phyloP scores from a whole-genome alignment of 2,797 vertebrate species.

The Cynodonichthys magdalenae region DNA sequence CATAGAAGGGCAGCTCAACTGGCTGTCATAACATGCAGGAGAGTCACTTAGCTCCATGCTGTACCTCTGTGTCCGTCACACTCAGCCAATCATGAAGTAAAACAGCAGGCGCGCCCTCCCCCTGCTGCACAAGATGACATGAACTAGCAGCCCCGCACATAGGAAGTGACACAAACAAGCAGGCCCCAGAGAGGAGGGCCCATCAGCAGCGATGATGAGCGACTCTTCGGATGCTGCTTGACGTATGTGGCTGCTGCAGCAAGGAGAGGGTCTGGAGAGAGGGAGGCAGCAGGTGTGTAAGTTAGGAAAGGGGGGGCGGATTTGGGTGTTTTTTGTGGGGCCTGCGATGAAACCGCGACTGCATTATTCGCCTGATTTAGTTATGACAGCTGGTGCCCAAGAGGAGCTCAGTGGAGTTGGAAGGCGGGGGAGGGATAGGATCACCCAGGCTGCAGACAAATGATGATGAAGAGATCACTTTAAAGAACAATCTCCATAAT shows the following conservation, averaged over 20 bases:
- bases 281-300: constrained; percentile 53
- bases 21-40: constrained; percentile 71
- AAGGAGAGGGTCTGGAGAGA: constrained; percentile 61
- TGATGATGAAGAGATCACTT: constrained; percentile 99
- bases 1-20: constrained; percentile 53
- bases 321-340: constrained; percentile 46
- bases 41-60: constrained; percentile 41
- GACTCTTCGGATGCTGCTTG: constrained; percentile 86
- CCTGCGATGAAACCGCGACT: constrained; percentile 67
- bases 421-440: constrained; percentile 80
- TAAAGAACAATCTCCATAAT: constrained; percentile 99
- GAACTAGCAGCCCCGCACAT: constrained; percentile 83
- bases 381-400: constrained; percentile 97
- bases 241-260: constrained; percentile 78
- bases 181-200: constrained; percentile 83
- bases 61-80: constrained; percentile 50
- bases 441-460: constrained; percentile 91
- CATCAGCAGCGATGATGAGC: constrained; percentile 88
- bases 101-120: constrained; percentile 69
- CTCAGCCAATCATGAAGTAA: constrained; percentile 76
- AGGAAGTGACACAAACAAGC: constrained; percentile 90
- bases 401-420: constrained; percentile 78
- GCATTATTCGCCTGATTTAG: constrained; percentile 97
- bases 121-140: constrained; percentile 70
- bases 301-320: constrained; percentile 2